These are phyloP conservation scores for Nomia melanderi DNA, from an alignment of 1,140 invertebrate genomes.

Conservation along the genomic window DNA sequence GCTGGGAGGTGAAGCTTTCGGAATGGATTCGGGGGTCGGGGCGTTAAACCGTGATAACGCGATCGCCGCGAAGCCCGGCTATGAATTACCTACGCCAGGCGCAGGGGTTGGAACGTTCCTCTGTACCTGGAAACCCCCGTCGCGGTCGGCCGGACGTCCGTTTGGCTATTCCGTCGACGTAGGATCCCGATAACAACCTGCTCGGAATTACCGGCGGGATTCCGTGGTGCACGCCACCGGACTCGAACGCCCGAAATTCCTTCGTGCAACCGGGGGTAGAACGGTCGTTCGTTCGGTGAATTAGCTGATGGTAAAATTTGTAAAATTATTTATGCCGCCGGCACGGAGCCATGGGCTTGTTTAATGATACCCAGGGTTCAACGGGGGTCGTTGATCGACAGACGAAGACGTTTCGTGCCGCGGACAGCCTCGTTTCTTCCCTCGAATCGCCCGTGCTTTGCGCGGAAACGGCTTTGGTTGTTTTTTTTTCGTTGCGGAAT, in stretches of 20 bases:
- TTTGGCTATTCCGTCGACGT: slow-evolving; percentile 57
- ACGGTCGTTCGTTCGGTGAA: slow-evolving; percentile 9
- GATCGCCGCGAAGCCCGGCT: slow-evolving; percentile 44
- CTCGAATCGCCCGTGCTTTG: too few relatives aligned
- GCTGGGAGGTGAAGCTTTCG: too few relatives aligned
- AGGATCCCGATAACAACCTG: slow-evolving; percentile 49
- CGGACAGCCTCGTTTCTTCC: background rate
- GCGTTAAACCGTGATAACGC: slow-evolving; percentile 66
- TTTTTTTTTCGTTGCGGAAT: too few relatives aligned
- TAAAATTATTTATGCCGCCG: slow-evolving; percentile 35
- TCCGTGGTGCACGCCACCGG: slow-evolving; percentile 41
- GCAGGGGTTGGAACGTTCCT: slow-evolving; percentile 22
- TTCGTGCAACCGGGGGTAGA: slow-evolving; percentile 31
- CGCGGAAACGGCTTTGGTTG: too few relatives aligned
- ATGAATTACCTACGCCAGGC: slow-evolving; percentile 51
- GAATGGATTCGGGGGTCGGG: background rate
- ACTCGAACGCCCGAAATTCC: slow-evolving; percentile 52
- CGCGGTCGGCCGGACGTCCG: slow-evolving; percentile 53
- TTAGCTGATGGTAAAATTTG: slow-evolving; percentile 33
- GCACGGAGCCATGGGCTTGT: background rate
- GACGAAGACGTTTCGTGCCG: background rate
- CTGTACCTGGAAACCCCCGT: slow-evolving; percentile 45
- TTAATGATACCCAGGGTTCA: background rate
- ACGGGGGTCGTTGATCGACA: background rate
- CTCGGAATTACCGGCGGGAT: slow-evolving; percentile 39